Evolutionary conservation across 2,113 vertebrate species (phyloP).

Genomic region (Ictidomys tridecemlineatus): DNA sequence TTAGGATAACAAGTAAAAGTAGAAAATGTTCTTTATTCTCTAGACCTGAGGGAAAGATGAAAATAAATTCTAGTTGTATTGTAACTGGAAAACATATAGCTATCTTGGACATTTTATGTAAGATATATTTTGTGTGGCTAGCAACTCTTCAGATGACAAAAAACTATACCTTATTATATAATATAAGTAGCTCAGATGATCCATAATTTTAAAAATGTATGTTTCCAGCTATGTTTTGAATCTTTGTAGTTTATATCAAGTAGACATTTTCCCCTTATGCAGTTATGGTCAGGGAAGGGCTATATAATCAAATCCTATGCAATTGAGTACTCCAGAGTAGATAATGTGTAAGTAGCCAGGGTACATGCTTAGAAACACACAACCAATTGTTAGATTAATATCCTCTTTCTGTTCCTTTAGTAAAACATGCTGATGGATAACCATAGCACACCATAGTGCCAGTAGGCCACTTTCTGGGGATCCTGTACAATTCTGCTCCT

Average conservation of each 20-base stretch:
- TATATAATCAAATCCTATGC: not conserved
- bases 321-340: not conserved
- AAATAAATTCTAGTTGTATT: slow-evolving; percentile 38
- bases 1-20: slow-evolving; percentile 18
- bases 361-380: not conserved
- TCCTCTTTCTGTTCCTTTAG: not conserved
- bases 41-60: not conserved
- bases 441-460: not conserved
- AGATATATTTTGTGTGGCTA: not conserved
- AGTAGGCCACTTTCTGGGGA: not conserved
- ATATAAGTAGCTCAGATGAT: slow-evolving; percentile 19
- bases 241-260: slow-evolving; percentile 41
- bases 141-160: slow-evolving; percentile 5
- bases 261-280: not conserved
- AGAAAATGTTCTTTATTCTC: not conserved
- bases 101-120: slow-evolving; percentile 26
- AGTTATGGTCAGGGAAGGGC: not conserved
- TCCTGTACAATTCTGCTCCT: not conserved
- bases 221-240: slow-evolving; percentile 30
- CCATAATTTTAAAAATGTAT: not conserved
- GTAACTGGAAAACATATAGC: not conserved
- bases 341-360: not conserved
- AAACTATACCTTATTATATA: not conserved
- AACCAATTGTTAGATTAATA: not conserved
- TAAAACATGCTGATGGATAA: not conserved